Evolutionary conservation across 2,888 invertebrate species (phyloP), one percentile per base, ranked within the genome.

Genomic region (Athrips mouffetella): DNA sequence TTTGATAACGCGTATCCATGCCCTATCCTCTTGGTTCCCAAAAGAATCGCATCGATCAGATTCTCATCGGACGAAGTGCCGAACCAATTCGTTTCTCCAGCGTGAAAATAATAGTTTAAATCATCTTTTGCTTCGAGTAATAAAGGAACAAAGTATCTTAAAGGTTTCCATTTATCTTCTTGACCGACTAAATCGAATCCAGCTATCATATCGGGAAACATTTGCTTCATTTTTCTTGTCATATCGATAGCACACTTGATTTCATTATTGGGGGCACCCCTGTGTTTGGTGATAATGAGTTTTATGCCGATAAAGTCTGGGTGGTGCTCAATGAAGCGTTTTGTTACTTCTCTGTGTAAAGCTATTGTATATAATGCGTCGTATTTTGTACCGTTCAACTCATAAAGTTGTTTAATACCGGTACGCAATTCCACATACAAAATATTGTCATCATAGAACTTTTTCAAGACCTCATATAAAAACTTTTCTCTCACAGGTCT

Each of bases 101-200:
- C 94, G 66, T 96, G 95, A 58, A 95, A 94, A 63, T 91, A 95
- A 60, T 91, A 93, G 40, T 91, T 86, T 10, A 94, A 80, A 1
- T 89, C 74, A 0, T 86, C 75, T 30, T 89, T 87, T 1, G 89
- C 73, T 27, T 80, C 70, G 10, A 85, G 62, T 18, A 95, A 65
- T 45, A 89, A 71, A 0, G 92, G 85, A 0, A 91, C 72, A 54
- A 91, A 94, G 13, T 91, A 88, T 7, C 78, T 63, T 0, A 95
- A 74, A 0, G 93, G 91, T 16, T 84, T 79, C 0, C 94, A 94
- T 51, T 88, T 71, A 62, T 96, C 95, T 71, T 96, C 96, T 62
- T 94, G 94, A 0, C 95, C 95, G 0, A 95, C 94, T 47, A 96
- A 87, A 81, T 96, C 96, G 58, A 95, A 94, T 2, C 95, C 96